These are phyloP conservation scores for Busseola fusca DNA, from an alignment of 2,888 invertebrate species.

Conservation along the genomic window DNA sequence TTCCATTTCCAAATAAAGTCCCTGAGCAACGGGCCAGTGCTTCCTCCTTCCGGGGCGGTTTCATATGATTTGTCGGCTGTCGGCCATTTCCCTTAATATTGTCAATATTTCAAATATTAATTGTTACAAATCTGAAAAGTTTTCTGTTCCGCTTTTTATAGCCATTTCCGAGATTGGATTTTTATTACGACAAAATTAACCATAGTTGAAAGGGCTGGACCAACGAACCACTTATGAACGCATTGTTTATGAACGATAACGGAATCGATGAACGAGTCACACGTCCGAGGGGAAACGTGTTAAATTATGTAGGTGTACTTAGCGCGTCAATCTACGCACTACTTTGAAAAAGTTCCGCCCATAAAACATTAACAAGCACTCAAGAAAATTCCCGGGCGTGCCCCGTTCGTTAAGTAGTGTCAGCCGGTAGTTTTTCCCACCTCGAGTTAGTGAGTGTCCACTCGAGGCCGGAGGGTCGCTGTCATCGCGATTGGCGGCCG, in stretches of 20 bases:
- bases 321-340: slow-evolving; percentile 87
- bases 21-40: slow-evolving; percentile 86
- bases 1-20: slow-evolving; percentile 89
- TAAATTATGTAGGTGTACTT: slow-evolving; percentile 88
- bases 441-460: slow-evolving; percentile 79
- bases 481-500: slow-evolving; percentile 87
- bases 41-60: slow-evolving; percentile 89
- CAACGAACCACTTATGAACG: slow-evolving; percentile 56
- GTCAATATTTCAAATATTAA: slow-evolving; percentile 89
- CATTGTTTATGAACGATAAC: slow-evolving; percentile 69
- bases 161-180: slow-evolving; percentile 81
- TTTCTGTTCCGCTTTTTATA: slow-evolving; percentile 79
- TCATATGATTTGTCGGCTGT: slow-evolving; percentile 88
- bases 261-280: slow-evolving; percentile 75
- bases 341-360: slow-evolving; percentile 88
- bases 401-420: slow-evolving; percentile 88
- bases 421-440: slow-evolving; percentile 89
- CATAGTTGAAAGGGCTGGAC: slow-evolving; percentile 60
- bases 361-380: slow-evolving; percentile 89
- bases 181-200: slow-evolving; percentile 81
- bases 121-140: slow-evolving; percentile 88
- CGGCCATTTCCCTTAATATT: slow-evolving; percentile 88
- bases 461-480: slow-evolving; percentile 82
- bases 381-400: slow-evolving; percentile 87
- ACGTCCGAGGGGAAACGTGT: slow-evolving; percentile 81